Percentiles rank a stretch among this genome's conserved stretches.
Evolutionary conservation across 2,797 vertebrate genomes (phyloP).

Genomic region (Eulemur coronatus): DNA sequence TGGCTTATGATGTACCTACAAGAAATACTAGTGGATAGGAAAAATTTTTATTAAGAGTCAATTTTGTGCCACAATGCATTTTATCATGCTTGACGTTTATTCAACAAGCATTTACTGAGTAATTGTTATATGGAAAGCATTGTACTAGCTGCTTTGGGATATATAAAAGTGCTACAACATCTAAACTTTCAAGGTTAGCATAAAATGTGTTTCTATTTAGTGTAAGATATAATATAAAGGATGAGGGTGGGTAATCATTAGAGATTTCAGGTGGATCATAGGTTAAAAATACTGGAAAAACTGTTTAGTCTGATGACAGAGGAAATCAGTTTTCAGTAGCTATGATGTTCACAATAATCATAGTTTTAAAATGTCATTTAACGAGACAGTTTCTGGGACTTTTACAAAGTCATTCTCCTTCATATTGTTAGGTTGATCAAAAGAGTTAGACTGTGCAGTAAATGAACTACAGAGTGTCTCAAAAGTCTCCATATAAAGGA

Average conservation of each 20-base stretch:
- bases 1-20: neutral
- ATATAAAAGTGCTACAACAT: neutral
- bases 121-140: slow-evolving; percentile 14
- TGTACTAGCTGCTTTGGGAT: slow-evolving; percentile 5
- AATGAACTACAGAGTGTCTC: neutral
- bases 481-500: too few species aligned
- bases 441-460: neutral
- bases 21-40: neutral
- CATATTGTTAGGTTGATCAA: slow-evolving; percentile 5
- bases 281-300: slow-evolving; percentile 30
- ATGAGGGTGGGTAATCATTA: neutral
- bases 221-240: neutral
- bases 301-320: neutral
- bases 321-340: neutral
- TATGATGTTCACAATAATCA: neutral
- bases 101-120: slow-evolving; percentile 27
- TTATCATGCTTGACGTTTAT: slow-evolving; percentile 36
- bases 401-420: neutral
- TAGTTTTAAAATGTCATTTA: slow-evolving; percentile 43
- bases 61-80: neutral
- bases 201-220: neutral
- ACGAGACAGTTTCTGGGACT: neutral
- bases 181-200: neutral
- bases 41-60: slow-evolving; percentile 1
- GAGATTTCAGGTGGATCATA: neutral